Percentiles rank a stretch among this genome's conserved stretches.
phyloP scores from a whole-genome alignment of 2,888 invertebrate genomes.

The Kuschelorhynchus macadamiae region DNA sequence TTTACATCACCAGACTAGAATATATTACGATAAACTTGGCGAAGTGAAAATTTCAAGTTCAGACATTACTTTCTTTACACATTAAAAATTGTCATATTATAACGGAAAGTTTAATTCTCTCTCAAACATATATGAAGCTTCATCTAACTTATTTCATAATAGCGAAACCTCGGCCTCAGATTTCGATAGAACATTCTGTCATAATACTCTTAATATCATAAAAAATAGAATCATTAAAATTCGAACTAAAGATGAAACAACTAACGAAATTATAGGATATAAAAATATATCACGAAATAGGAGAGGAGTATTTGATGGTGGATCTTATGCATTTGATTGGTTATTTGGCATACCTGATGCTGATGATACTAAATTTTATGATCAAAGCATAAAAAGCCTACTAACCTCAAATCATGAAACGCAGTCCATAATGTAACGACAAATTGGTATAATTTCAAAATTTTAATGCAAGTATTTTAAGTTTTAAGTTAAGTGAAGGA shows the following conservation, averaged over 20 bases:
- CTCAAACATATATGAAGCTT: no score
- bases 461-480: neutral
- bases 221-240: constrained; percentile 2
- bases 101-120: no score
- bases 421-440: constrained; percentile 12
- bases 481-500: neutral
- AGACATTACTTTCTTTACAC: neutral
- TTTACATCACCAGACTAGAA: neutral
- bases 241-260: constrained; percentile 8
- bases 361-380: constrained; percentile 50
- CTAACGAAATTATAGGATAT: neutral
- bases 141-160: no score
- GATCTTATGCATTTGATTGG: constrained; percentile 49
- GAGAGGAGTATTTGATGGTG: constrained; percentile 7
- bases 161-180: no score
- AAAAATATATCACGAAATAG: neutral
- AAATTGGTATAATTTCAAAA: constrained; percentile 7
- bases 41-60: neutral
- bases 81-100: neutral
- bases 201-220: constrained; percentile 7
- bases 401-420: constrained; percentile 45
- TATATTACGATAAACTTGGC: constrained; percentile 3
- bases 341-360: constrained; percentile 52
- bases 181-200: neutral
- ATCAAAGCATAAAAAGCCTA: constrained; percentile 43